Base-by-base conservation (phyloP, 2,113 vertebrate genomes). In the Scalopus aquaticus region DNA sequence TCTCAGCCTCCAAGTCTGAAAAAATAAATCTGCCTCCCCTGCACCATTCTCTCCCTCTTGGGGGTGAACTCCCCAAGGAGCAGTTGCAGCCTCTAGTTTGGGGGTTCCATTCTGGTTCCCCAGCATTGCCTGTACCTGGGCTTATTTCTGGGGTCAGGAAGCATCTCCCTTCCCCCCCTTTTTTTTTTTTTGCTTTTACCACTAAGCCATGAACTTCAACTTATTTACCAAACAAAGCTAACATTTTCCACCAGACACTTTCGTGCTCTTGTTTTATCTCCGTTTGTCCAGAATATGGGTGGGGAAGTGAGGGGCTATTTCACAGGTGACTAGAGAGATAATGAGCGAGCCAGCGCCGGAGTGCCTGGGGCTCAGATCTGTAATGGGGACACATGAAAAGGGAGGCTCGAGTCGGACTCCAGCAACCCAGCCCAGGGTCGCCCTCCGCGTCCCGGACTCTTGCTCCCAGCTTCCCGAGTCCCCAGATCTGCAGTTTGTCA, bases 261-360 rank as follows among this genome's bases (percentile, higher is more conserved):
- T n/a, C n/a, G 24, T 60, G 58, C 65, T 62, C 64, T 90, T 83
- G 72, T 39, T 85, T 88, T 85, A 19, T 37, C 67, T 60, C 16
- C 80, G 10, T 90, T 39, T 81, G n/a, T 44, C 88, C 73, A 80
- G 86, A 85, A 82, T 82, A 26, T 6, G 6, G 37, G 74, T 64
- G 39, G 49, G 78, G 19, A 77, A 84, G 89, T 2, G 11, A 2
- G 17, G 56, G 12, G 30, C 54, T 49, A 44, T 24, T 64, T 82
- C 1, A 6, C 9, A 86, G 39, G 37, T 58, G 20, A 26, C 77
- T 79, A 37, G 6, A 8, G 73, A 39, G 77, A 62, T 8, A 1
- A 32, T 32, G 39, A 46, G 30, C 54, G 6, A 44, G 24, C n/a
- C 35, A 16, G 39, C 1, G 42, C 10, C 17, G 28, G n/a, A 44